phyloP scores from a whole-genome alignment of 1,140 invertebrate species.

The Drosophila suzukii region DNA sequence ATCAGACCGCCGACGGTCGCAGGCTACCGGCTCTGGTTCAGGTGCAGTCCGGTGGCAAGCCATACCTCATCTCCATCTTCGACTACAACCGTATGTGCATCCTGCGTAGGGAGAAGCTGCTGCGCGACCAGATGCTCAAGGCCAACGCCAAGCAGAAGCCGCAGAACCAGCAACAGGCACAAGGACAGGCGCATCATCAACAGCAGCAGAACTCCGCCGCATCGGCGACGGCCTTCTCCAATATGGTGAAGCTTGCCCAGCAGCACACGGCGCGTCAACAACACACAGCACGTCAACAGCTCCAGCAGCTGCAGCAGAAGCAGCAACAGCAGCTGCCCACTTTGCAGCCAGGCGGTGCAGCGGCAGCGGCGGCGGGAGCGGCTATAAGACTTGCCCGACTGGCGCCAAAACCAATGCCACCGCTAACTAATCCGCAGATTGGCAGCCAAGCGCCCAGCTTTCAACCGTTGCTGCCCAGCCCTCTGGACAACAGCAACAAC shows the following conservation, averaged over 20 bases:
- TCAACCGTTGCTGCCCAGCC: constrained; percentile 17
- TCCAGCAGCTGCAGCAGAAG: constrained; percentile 45
- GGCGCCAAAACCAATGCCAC: constrained; percentile 57
- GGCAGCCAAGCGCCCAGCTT: constrained; percentile 22
- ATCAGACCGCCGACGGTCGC: constrained; percentile 86
- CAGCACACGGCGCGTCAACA: constrained; percentile 49
- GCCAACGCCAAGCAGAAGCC: constrained; percentile 64
- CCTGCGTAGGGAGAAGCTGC: constrained; percentile 87
- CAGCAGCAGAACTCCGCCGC: constrained; percentile 22
- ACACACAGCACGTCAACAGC: constrained; percentile 41
- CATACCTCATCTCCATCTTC: constrained; percentile 88
- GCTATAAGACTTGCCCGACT: constrained; percentile 48
- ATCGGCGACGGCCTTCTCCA: constrained; percentile 19
- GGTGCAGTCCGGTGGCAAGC: constrained; percentile 88
- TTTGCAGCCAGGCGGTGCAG: constrained; percentile 43
- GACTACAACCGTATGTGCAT: constrained; percentile 90
- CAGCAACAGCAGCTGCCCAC: constrained; percentile 46
- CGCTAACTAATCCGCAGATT: constrained; percentile 54
- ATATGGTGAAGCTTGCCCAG: constrained; percentile 38
- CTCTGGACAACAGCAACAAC: constrained; percentile 59
- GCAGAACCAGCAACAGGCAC: constrained; percentile 30
- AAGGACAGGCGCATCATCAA: constrained; percentile 38
- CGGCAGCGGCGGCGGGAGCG: background rate
- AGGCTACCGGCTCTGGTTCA: constrained; percentile 86
- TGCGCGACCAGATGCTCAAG: constrained; percentile 86